Evolutionary conservation across 2,797 vertebrate species (phyloP).

Genomic region (Pteronotus mesoamericanus): DNA sequence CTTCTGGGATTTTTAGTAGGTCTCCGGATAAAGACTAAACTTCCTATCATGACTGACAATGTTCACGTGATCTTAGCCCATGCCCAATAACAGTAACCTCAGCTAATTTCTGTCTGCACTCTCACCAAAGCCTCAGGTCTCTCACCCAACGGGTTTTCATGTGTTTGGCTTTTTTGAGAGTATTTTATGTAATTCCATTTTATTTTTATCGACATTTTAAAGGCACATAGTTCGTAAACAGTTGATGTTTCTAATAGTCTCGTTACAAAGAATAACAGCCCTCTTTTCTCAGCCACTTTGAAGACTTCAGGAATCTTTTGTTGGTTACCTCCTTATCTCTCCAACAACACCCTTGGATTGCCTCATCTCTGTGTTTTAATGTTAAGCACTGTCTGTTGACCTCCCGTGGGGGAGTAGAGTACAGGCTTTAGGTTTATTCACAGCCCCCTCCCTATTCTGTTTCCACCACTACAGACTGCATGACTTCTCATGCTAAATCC

Average conservation of each 20-base stretch:
- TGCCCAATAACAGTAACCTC: background rate
- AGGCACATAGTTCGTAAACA: background rate
- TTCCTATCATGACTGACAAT: background rate
- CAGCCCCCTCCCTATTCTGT: background rate
- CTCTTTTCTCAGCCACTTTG: background rate
- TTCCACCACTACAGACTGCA: background rate
- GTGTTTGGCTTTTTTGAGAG: background rate
- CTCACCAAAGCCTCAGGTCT: background rate
- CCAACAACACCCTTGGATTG: no score
- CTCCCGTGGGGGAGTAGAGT: no score
- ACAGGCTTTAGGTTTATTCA: background rate
- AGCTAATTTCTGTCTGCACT: background rate
- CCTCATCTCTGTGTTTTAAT: background rate
- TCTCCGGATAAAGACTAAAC: slow-evolving; percentile 28
- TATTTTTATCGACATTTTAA: background rate
- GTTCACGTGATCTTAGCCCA: background rate
- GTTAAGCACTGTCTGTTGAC: background rate
- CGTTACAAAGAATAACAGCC: background rate
- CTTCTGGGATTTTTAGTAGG: slow-evolving; percentile 13
- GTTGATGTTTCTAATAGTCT: background rate
- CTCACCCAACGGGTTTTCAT: background rate
- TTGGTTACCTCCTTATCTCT: background rate
- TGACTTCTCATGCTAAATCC: background rate
- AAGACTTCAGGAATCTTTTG: background rate
- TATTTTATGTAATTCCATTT: background rate